Conservation (phyloP, 2,797 vertebrate species). For the Hippocampus kuda region DNA sequence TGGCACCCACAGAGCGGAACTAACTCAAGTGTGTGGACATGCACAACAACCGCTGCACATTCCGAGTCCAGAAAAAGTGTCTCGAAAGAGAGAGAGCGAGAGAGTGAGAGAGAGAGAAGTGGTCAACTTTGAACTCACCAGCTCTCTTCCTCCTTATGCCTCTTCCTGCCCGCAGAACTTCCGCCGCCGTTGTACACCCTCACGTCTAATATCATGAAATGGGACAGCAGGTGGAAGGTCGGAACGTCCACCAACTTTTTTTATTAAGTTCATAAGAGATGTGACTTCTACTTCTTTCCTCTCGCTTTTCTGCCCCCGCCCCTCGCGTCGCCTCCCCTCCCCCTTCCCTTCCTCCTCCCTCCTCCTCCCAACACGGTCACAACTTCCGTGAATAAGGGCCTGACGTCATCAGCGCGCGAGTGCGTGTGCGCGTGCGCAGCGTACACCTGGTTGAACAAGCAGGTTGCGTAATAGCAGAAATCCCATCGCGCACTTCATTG, state of each 20-base stretch:
- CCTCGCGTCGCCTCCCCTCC: constrained; percentile 13
- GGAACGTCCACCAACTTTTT: constrained; percentile 9
- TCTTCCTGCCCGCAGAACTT: constrained; percentile 32
- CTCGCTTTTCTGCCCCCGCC: constrained; percentile 26
- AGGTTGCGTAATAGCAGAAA: constrained; percentile 40
- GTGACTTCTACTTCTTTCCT: constrained; percentile 46
- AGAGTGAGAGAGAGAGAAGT: constrained; percentile 29
- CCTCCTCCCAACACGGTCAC: constrained; percentile 43
- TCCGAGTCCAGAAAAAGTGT: background rate
- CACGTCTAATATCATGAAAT: constrained; percentile 21
- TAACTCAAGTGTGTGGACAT: background rate
- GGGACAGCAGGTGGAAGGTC: constrained; percentile 7
- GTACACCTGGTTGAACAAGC: constrained; percentile 47
- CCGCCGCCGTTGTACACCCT: constrained; percentile 24
- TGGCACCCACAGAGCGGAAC: background rate
- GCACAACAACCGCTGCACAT: background rate
- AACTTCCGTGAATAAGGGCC: constrained; percentile 70
- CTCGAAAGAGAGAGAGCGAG: constrained; percentile 4
- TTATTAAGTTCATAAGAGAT: constrained; percentile 36
- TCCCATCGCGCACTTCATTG: background rate
- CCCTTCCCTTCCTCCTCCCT: constrained; percentile 45
- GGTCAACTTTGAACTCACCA: constrained; percentile 69
- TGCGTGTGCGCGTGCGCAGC: constrained; percentile 25
- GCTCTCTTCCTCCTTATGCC: constrained; percentile 55
- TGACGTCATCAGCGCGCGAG: constrained; percentile 57